phyloP scores from a whole-genome alignment of 1,140 invertebrate genomes.

The Heterodera schachtii region DNA sequence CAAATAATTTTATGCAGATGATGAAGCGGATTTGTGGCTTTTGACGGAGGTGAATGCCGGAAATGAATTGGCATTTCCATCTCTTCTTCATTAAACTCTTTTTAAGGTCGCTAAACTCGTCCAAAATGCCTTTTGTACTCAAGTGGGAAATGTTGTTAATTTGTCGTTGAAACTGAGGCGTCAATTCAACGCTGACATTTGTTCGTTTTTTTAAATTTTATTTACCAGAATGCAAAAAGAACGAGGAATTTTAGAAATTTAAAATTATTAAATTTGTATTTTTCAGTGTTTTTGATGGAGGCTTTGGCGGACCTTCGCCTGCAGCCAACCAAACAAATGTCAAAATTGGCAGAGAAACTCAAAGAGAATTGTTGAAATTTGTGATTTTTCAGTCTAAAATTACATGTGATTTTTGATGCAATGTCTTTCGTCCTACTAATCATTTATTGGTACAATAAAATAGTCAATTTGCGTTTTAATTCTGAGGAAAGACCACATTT shows the following conservation, averaged over 20 bases:
- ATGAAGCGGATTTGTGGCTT: conserved; percentile 53
- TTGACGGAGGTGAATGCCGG: conserved; percentile 32
- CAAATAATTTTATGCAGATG: conserved; percentile 38
- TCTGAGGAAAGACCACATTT: no score
- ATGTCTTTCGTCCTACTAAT: no score
- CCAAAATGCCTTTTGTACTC: conserved; percentile 47
- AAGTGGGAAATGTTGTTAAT: conserved; percentile 46
- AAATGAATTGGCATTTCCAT: no score
- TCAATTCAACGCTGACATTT: conserved; percentile 55
- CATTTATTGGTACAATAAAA: no score
- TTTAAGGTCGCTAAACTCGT: conserved; percentile 33
- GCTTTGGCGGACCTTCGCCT: conserved; percentile 49
- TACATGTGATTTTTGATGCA: no score
- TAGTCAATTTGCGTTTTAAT: no score
- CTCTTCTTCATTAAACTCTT: no score
- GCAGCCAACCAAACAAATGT: conserved; percentile 44
- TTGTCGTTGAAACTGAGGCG: conserved; percentile 41
- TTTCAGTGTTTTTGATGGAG: conserved; percentile 55
- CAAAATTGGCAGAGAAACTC: conserved; percentile 43
- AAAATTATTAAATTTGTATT: no score
- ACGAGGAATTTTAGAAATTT: no score
- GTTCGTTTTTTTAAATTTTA: conserved; percentile 24
- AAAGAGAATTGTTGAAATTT: conserved; percentile 32
- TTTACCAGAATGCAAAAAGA: not conserved
- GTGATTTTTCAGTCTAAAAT: no score